phyloP scores from a whole-genome alignment of 92 coral and sea anemone genomes.

The Zoanthus gigantus region DNA sequence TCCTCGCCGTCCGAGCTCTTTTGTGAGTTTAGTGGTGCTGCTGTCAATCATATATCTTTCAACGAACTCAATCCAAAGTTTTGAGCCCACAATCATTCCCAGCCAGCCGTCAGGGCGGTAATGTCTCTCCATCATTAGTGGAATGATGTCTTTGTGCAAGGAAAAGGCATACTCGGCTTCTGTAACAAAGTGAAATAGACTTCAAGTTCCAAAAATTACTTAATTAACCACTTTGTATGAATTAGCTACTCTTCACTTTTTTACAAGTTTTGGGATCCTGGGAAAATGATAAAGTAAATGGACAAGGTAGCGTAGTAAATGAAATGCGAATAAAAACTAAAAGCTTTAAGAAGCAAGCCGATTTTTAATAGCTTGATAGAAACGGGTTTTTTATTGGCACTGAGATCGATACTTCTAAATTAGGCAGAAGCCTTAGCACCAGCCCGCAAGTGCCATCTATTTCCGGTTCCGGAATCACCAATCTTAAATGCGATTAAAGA shows the following conservation, averaged over 20 bases:
- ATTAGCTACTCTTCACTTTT: background rate
- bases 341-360: no score
- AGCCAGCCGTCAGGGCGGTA: slow-evolving; percentile 92
- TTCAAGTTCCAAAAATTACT: background rate
- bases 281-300: background rate
- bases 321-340: no score
- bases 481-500: no score
- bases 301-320: no score
- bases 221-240: background rate
- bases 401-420: no score
- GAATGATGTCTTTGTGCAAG: slow-evolving; percentile 79
- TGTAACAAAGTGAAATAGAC: slow-evolving; percentile 9
- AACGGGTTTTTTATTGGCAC: no score
- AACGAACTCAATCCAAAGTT: slow-evolving; percentile 85
- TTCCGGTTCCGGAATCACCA: no score
- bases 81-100: slow-evolving; percentile 86
- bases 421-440: no score
- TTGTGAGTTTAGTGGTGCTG: slow-evolving; percentile 65
- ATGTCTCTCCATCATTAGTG: slow-evolving; percentile 78
- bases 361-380: no score
- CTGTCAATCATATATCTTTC: slow-evolving; percentile 63
- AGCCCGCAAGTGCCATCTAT: no score
- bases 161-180: slow-evolving; percentile 91
- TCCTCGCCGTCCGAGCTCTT: slow-evolving; percentile 78
- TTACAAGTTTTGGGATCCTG: background rate